A percentile compares a stretch with the other conserved stretches of the same genome.
These are phyloP conservation scores for Geophilus truncorum DNA, from an alignment of 2,888 invertebrate species.

Conservation along the genomic window DNA sequence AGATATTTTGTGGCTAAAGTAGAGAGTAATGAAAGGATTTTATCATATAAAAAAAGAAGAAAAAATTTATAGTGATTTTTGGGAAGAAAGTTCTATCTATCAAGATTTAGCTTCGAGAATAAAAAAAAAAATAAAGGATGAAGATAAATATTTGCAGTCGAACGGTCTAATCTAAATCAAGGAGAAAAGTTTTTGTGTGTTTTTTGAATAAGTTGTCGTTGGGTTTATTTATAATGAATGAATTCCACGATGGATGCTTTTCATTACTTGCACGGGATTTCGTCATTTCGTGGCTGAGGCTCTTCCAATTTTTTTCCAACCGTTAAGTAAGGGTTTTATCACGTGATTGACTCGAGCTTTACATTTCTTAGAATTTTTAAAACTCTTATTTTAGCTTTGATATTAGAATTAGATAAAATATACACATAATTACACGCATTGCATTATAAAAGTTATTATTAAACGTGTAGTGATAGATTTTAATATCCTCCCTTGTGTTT, in stretches of 20 bases:
- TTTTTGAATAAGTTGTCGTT: neutral
- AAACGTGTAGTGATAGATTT: neutral
- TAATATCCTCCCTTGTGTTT: neutral
- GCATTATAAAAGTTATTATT: too few relatives aligned
- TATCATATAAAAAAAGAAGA: neutral
- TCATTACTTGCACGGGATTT: neutral
- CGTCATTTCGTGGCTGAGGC: neutral
- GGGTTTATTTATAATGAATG: slow-evolving; percentile 8
- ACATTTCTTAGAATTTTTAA: neutral
- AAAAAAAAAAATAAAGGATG: neutral
- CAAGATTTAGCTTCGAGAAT: neutral
- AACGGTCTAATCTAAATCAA: neutral
- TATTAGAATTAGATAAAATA: too few relatives aligned
- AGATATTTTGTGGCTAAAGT: neutral
- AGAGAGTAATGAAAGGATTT: neutral
- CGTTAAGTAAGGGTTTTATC: neutral
- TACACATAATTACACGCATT: too few relatives aligned
- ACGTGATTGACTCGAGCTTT: neutral
- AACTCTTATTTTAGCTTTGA: too few relatives aligned
- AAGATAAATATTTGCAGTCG: neutral
- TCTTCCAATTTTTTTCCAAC: neutral
- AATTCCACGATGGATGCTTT: neutral
- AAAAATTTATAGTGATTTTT: neutral
- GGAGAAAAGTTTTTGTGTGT: neutral
- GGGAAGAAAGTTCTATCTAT: neutral